Conservation (phyloP, 2,113 vertebrate genomes). For the Gymnorhina tibicen region DNA sequence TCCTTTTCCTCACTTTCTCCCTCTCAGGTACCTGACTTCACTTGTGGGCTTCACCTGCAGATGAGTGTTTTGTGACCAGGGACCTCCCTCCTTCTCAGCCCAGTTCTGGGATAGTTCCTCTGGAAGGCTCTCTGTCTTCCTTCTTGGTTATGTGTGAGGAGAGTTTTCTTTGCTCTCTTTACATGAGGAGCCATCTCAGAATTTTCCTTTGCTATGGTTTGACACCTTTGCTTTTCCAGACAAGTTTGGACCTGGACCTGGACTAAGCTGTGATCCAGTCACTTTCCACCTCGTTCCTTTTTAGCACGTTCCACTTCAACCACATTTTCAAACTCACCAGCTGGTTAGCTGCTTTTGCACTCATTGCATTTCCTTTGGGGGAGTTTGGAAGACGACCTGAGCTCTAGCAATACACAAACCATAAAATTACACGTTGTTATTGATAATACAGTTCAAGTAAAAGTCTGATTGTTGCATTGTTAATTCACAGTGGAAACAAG, state of each 20-base stretch:
- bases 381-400: background rate
- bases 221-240: background rate
- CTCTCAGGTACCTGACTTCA: background rate
- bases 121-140: background rate
- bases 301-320: background rate
- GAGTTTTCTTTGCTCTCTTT: background rate
- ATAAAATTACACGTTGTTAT: slow-evolving; percentile 1
- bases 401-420: background rate
- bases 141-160: background rate
- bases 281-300: background rate
- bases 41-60: background rate
- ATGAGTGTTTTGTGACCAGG: background rate
- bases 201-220: background rate
- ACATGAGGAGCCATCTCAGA: background rate
- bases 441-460: background rate
- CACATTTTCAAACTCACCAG: background rate
- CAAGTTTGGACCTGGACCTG: background rate
- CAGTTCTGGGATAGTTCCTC: background rate
- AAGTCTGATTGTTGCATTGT: slow-evolving; percentile 36
- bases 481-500: slow-evolving; percentile 38
- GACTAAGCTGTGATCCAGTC: background rate
- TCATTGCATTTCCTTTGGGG: background rate
- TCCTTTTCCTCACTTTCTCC: background rate
- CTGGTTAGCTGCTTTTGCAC: background rate
- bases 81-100: background rate